Evolutionary conservation across 2,113 vertebrate species (phyloP).

Genomic region (Grallaria varia): DNA sequence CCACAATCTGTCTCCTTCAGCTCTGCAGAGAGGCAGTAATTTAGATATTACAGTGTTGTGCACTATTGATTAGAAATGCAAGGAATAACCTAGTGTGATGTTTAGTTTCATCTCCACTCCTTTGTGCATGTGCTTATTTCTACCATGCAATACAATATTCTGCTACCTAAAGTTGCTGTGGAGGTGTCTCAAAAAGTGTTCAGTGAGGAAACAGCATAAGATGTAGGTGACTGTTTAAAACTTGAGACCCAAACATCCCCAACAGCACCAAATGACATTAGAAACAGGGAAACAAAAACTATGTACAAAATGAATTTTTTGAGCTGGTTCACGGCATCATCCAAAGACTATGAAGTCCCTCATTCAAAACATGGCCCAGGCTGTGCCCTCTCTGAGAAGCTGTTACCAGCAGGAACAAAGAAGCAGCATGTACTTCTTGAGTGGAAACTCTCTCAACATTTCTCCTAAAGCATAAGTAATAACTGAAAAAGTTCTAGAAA

Average conservation of each 20-base stretch:
- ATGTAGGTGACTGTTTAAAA: background rate
- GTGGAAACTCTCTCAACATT: background rate
- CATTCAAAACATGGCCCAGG: background rate
- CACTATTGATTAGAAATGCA: background rate
- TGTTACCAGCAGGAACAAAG: background rate
- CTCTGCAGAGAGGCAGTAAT: background rate
- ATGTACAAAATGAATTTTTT: background rate
- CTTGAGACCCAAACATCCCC: background rate
- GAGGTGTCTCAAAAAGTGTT: background rate
- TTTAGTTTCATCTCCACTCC: background rate
- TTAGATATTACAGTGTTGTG: background rate
- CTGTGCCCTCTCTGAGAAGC: background rate
- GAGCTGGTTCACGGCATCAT: background rate
- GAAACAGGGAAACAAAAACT: background rate
- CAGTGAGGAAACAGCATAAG: background rate
- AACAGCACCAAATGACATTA: background rate
- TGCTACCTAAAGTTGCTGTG: background rate
- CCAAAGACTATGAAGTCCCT: background rate
- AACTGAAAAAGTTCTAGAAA: background rate
- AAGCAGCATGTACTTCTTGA: background rate
- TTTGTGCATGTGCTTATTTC: background rate
- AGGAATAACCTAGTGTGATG: background rate
- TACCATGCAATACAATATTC: background rate
- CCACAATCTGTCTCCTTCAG: background rate
- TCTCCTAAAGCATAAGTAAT: background rate